A percentile compares a stretch with the other conserved stretches of the same genome.
Conservation (phyloP, 2,888 invertebrate genomes). For the Corythucha ciliata region DNA sequence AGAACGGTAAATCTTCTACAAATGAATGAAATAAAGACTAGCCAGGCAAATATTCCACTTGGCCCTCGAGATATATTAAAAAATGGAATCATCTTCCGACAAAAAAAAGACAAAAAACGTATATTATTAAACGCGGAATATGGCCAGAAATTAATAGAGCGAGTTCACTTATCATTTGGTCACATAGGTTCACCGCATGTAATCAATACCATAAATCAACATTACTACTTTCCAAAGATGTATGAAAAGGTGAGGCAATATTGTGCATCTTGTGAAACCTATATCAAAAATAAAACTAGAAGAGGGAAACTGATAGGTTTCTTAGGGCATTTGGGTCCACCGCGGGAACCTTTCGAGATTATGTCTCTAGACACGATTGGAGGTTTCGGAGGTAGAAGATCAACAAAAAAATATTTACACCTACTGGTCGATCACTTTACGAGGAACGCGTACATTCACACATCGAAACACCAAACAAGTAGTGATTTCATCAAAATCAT, state of each 20-base stretch:
- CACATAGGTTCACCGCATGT: constrained; percentile 22
- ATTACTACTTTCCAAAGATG: constrained; percentile 12
- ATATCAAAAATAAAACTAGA: constrained; percentile 1
- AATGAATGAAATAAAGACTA: constrained; percentile 25
- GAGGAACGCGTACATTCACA: constrained; percentile 34
- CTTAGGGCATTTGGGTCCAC: constrained; percentile 33
- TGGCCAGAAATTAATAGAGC: constrained; percentile 11
- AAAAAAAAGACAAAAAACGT: constrained; percentile 4
- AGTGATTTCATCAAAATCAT: constrained; percentile 34
- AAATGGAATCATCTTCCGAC: neutral
- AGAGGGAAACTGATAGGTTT: neutral
- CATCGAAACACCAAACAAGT: constrained; percentile 35
- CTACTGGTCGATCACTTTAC: constrained; percentile 29
- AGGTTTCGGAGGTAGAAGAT: constrained; percentile 34
- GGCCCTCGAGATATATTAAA: neutral
- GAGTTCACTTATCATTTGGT: constrained; percentile 14
- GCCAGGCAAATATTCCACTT: neutral
- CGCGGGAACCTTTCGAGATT: constrained; percentile 35
- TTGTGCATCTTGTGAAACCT: constrained; percentile 17
- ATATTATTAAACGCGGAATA: constrained; percentile 17
- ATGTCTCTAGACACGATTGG: constrained; percentile 37
- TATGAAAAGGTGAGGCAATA: constrained; percentile 4
- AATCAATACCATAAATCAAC: constrained; percentile 7
- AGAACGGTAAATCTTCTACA: constrained; percentile 28
- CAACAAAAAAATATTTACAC: constrained; percentile 36